phyloP scores from a whole-genome alignment of 2,888 invertebrate genomes.

The Folsomia manolachei region DNA sequence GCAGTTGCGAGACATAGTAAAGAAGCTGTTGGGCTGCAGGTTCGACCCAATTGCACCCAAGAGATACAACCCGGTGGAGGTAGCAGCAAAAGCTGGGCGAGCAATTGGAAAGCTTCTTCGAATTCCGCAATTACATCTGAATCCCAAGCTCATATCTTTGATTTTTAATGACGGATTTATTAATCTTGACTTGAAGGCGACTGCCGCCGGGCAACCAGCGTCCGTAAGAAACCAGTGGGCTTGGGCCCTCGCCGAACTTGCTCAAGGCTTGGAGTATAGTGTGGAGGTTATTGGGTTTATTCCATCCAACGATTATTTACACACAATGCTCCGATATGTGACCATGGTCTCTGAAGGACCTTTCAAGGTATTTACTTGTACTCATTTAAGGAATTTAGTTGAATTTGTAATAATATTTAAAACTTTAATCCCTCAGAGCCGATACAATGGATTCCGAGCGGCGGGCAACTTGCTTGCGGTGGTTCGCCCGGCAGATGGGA shows the following conservation, averaged over 20 bases:
- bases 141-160: background rate
- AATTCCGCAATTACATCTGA: background rate
- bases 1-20: no score
- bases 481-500: background rate
- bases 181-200: background rate
- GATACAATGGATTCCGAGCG: background rate
- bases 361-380: background rate
- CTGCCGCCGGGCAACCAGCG: background rate
- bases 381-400: background rate
- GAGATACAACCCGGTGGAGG: background rate
- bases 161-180: no score
- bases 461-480: background rate
- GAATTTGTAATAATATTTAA: background rate
- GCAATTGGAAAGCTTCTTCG: background rate
- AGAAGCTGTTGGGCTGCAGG: no score
- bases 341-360: background rate
- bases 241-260: background rate
- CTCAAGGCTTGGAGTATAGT: background rate
- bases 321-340: no score
- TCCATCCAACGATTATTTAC: no score
- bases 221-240: background rate
- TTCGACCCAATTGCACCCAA: background rate
- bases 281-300: background rate
- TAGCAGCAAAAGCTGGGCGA: background rate
- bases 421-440: background rate